Base-by-base conservation (phyloP, 2,888 invertebrate genomes). In the Cephus pygmeus region DNA sequence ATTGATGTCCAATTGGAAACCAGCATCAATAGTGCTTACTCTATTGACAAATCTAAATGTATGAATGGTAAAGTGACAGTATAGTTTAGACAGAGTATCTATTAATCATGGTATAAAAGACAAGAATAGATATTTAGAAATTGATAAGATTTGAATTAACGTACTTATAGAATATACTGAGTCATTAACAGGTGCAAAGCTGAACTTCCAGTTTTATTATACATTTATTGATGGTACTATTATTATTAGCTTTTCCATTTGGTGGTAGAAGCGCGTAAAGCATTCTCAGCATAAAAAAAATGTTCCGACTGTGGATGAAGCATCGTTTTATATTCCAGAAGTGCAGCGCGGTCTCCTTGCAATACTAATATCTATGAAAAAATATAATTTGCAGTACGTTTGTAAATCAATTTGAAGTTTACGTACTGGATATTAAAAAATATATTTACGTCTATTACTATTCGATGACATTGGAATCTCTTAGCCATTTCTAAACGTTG, bases 251-350 rank as follows among this genome's bases (percentile, higher is more conserved):
- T 90, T 81, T 86, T 89, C 90, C 90, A 89, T 80, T 87, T 86
- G 78, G 90, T 91, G 77, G 91, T 89, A 12, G 89, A 87, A 75
- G 87, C 88, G 85, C 94, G 93, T 0, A 97, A 90, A 1, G 94
- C 94, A 86, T 95, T 95, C 85, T 96, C 96, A 69, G 96, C 95
- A 79, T 95, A 93, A 84, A 95, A 94, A 84, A 95, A 95, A 86
- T 96, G 95, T 84, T 96, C 95, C 0, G 95, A 94, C 82, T 95
- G 94, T 0, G 94, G 93, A 76, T 92, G 93, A 2, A 95, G 90
- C 4, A 93, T 92, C 85, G 93, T 93, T 88, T 94, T 94, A 86
- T 95, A 95, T 82, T 93, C 93, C 4, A 94, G 92, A 11, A 96
- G 91, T 0, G 94, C 93, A 0, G 91, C 86, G 69, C 95, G 92